A percentile compares a stretch with the other conserved stretches of the same genome.
phyloP scores from a whole-genome alignment of 1,140 invertebrate species.

The Pseudoatta argentina region DNA sequence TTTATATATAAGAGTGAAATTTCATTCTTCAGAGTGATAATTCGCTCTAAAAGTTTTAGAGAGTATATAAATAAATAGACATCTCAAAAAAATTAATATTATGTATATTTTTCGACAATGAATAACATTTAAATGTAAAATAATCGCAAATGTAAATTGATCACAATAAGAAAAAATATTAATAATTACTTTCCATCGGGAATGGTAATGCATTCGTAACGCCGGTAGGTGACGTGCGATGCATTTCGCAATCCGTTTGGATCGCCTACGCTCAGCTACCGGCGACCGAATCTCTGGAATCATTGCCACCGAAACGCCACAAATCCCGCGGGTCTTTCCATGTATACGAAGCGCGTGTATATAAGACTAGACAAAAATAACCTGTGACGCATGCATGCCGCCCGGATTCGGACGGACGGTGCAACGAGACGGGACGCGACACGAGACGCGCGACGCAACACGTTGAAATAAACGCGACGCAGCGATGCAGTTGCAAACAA shows the following conservation, averaged over 20 bases:
- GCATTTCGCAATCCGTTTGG: neutral
- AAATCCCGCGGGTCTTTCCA: conserved; percentile 38
- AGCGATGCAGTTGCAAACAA: conserved; percentile 79
- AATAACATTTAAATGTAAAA: neutral
- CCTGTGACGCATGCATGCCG: conserved; percentile 82
- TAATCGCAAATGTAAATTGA: neutral
- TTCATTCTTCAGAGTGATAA: no score
- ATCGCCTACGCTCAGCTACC: conserved; percentile 11
- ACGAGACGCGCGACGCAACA: conserved; percentile 72
- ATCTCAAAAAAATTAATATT: neutral
- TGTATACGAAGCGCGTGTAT: conserved; percentile 20
- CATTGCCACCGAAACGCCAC: conserved; percentile 67
- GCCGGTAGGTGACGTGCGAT: neutral
- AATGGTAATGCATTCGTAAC: neutral
- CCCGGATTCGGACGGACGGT: conserved; percentile 73
- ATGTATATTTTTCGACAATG: neutral
- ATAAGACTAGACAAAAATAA: conserved; percentile 77
- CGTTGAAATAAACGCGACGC: conserved; percentile 80
- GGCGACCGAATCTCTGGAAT: conserved; percentile 52
- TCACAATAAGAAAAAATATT: neutral
- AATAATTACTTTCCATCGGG: neutral
- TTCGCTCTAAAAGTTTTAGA: no score
- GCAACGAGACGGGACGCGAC: conserved; percentile 69
- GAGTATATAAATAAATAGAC: neutral
- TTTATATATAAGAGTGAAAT: no score